Evolutionary conservation across 2,888 invertebrate genomes (phyloP).

Genomic region (Caenorhabditis sulstoni): DNA sequence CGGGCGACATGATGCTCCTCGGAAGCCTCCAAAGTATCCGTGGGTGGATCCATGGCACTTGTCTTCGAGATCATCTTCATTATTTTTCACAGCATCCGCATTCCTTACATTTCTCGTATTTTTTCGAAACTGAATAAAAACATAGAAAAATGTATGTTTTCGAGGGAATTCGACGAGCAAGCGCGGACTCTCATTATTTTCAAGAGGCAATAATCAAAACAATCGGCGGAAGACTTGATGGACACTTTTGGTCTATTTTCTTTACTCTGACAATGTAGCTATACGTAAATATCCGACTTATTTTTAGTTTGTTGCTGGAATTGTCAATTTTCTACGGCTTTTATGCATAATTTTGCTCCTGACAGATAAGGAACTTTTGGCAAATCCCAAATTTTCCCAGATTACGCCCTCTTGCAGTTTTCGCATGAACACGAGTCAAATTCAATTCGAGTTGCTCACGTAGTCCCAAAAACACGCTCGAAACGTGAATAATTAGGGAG

Average conservation of each 20-base stretch:
- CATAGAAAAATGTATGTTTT: conserved; percentile 8
- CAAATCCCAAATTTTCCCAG: conserved; percentile 37
- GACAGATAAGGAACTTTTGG: conserved; percentile 15
- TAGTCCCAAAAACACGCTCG: conserved; percentile 26
- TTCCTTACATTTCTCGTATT: conserved; percentile 1
- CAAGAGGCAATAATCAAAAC: conserved; percentile 59
- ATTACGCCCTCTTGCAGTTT: conserved; percentile 22
- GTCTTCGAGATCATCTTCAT: conserved; percentile 18
- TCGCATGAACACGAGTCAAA: conserved; percentile 33
- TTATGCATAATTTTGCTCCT: too few species aligned
- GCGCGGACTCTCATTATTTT: conserved; percentile 22
- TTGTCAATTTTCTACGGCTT: too few species aligned
- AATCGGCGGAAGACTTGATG: conserved; percentile 53
- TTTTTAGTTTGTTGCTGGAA: too few species aligned
- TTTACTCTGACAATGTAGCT: neutral
- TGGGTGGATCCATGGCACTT: conserved; percentile 60
- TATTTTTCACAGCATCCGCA: neutral
- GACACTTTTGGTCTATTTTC: conserved; percentile 42
- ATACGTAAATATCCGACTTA: neutral
- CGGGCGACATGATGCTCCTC: conserved; percentile 31
- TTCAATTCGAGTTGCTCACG: conserved; percentile 22
- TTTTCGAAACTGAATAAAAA: conserved; percentile 1
- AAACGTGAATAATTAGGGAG: conserved; percentile 45
- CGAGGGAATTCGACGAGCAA: neutral
- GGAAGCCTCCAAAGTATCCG: conserved; percentile 55